Evolutionary conservation across 2,797 vertebrate species (phyloP), one percentile per base, ranked within the genome.

Genomic region (Sebastes aleutianus): DNA sequence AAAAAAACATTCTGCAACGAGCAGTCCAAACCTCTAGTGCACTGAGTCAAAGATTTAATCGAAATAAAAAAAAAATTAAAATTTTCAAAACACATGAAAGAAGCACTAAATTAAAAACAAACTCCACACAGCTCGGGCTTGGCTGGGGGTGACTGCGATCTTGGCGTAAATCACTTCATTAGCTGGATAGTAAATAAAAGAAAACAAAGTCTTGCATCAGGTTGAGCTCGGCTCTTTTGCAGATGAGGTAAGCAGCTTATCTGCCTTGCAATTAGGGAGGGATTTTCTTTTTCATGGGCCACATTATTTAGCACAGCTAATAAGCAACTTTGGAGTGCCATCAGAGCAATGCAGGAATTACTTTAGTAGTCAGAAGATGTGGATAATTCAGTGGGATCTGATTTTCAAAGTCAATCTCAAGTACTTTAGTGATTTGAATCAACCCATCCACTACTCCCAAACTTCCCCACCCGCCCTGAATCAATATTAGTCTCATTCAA

Each of bases 401-500:
- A 80, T 79, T 88, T 88, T 64, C 61, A 57, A 80, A 83, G 77
- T 82, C 59, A 4, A 2, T 61, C 81, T 83, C 57, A 57, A 82
- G 79, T 74, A 73, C 58, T 86, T 85, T 29, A 76, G 78, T 68
- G 79, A 80, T 89, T 91, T 80, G 77, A 88, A 86, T 91, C 87
- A 79, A 83, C 70, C 68, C 56, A 78, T 85, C 84, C 77, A 31
- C 73, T 68, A 63, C 83, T 68, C 70, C 76, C 75, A 63, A 92
- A 81, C 78, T 72, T 66, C 74, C 27, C 59, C 87, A 79, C 54
- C 82, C 68, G 3, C 86, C 77, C 74, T 50, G 67, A 94, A 96
- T 96, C 94, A 89, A 95, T 96, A 94, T 68, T 71, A 67, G 72
- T 91, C 86, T 92, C 91, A 93, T 93, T 95, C 92, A 92, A 92